These are phyloP conservation scores for Lytechinus variegatus DNA, from an alignment of 35 echinoderm and acorn worm genomes.

Conservation along the genomic window DNA sequence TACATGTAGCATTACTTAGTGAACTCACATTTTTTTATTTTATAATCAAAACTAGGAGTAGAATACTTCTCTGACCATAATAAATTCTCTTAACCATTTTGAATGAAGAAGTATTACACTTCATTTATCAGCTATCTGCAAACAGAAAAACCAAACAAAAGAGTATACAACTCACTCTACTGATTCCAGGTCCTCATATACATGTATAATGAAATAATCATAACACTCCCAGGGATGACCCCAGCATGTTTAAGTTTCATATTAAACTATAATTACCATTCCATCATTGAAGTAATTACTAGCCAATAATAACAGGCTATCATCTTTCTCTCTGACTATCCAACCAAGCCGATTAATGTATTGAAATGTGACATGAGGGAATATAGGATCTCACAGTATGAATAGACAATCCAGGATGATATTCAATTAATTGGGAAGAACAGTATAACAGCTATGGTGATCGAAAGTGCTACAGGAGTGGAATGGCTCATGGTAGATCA, in stretches of 20 bases:
- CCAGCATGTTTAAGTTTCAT: not conserved
- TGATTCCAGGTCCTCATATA: too few relatives aligned
- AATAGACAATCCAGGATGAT: not conserved
- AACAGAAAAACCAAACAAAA: not conserved
- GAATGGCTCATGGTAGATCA: not conserved
- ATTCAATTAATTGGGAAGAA: not conserved
- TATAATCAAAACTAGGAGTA: too few relatives aligned
- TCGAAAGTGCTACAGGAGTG: slow-evolving; percentile 1
- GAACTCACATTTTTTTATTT: too few relatives aligned
- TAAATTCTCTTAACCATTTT: not conserved
- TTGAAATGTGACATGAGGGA: not conserved
- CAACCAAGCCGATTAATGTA: not conserved
- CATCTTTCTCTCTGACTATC: not conserved
- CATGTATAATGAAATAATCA: not conserved
- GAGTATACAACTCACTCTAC: too few relatives aligned
- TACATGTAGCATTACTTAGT: too few relatives aligned
- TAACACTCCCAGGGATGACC: not conserved
- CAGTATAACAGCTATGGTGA: not conserved
- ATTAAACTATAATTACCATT: not conserved
- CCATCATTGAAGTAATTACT: not conserved
- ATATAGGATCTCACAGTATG: not conserved
- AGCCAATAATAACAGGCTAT: not conserved
- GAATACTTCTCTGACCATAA: not conserved
- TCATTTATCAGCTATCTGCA: not conserved
- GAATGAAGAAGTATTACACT: not conserved